A percentile compares a stretch with the other conserved stretches of the same genome.
phyloP scores from a whole-genome alignment of 2,113 vertebrate species.

The Oncorhynchus clarkii region DNA sequence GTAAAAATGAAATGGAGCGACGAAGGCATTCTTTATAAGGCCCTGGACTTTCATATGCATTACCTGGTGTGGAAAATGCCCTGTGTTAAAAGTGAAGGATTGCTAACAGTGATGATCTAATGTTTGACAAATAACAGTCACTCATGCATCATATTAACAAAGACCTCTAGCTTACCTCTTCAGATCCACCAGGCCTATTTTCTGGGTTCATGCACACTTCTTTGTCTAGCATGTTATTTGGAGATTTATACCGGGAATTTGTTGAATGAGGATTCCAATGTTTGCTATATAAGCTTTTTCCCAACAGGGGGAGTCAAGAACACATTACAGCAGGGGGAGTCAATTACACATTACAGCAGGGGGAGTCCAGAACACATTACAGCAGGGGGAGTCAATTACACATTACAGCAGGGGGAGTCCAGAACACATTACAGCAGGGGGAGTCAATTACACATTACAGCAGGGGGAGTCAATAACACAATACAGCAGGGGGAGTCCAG shows the following conservation, averaged over 20 bases:
- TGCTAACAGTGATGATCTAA: constrained; percentile 43
- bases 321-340: no score
- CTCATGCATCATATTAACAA: background rate
- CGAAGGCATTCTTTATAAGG: constrained; percentile 47
- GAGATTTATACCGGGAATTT: no score
- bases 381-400: no score
- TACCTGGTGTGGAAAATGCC: constrained; percentile 46
- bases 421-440: no score
- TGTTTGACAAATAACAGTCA: constrained; percentile 11
- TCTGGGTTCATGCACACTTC: no score
- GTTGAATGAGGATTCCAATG: background rate
- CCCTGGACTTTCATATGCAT: constrained; percentile 49
- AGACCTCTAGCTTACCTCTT: background rate
- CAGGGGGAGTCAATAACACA: no score
- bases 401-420: no score
- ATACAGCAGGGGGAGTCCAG: no score
- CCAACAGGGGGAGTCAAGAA: constrained; percentile 42
- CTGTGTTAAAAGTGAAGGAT: constrained; percentile 46
- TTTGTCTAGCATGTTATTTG: no score
- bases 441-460: no score
- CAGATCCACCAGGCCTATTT: background rate
- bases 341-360: no score
- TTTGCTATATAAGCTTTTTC: background rate
- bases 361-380: no score
- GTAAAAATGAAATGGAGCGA: constrained; percentile 29